A percentile compares a stretch with the other conserved stretches of the same genome.
Evolutionary conservation across 37 sponge, comb jelly and placozoan species (phyloP).

Genomic region (Halisarca cf. caerulea): DNA sequence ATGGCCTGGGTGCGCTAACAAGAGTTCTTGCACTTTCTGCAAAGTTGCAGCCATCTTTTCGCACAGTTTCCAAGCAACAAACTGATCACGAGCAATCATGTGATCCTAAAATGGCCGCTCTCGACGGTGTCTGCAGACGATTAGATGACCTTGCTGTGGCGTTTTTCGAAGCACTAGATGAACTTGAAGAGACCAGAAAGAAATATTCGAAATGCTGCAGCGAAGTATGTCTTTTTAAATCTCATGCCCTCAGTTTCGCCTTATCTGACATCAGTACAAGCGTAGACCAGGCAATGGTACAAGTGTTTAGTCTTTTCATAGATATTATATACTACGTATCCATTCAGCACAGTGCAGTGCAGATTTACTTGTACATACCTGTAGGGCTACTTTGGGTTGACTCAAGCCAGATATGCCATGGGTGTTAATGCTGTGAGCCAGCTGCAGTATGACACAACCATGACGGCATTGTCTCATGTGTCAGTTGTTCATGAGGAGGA

Average conservation of each 20-base stretch:
- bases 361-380: too few relatives aligned
- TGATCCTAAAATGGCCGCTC: constrained; percentile 17
- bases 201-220: constrained; percentile 18
- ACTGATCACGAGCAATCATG: not conserved
- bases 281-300: too few relatives aligned
- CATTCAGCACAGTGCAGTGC: too few relatives aligned
- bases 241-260: too few relatives aligned
- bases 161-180: constrained; percentile 44
- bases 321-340: too few relatives aligned
- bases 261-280: too few relatives aligned
- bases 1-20: not conserved
- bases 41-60: not conserved
- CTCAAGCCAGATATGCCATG: constrained; percentile 70
- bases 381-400: constrained; percentile 69
- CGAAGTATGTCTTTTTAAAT: constrained; percentile 42
- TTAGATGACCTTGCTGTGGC: constrained; percentile 52
- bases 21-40: not conserved
- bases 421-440: constrained; percentile 55
- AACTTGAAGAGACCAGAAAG: constrained; percentile 47
- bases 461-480: constrained; percentile 46
- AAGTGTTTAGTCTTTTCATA: too few relatives aligned
- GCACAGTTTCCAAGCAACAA: not conserved
- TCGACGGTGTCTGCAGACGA: not conserved
- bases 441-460: constrained; percentile 69
- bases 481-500: not conserved